Conservation (phyloP, 1,140 invertebrate species). For the Drosophila melanogaster region Release_6_plus_ISO1_MT NT_033777.3:29716001-29716500, state of each 20-base stretch:
- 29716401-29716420: conserved; percentile 73
- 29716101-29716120: not conserved
- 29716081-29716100: too few relatives aligned
- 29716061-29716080: too few relatives aligned
- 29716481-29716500: conserved; percentile 43
- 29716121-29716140: not conserved
- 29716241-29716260: not conserved
- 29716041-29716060: too few relatives aligned
- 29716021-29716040: too few relatives aligned
- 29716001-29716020: too few relatives aligned
- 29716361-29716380: conserved; percentile 60
- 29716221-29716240: not conserved
- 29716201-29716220: not conserved
- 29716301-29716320: conserved; percentile 37
- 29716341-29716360: conserved; percentile 68
- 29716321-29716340: conserved; percentile 4
- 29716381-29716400: conserved; percentile 77
- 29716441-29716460: conserved; percentile 73
- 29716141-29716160: not conserved
- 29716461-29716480: conserved; percentile 61
- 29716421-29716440: conserved; percentile 54
- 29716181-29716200: not conserved
- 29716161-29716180: not conserved
- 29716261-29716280: conserved; percentile 3
- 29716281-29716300: conserved; percentile 21